phyloP scores from a whole-genome alignment of 2,113 vertebrate species.

The Nesogale talazaci region DNA sequence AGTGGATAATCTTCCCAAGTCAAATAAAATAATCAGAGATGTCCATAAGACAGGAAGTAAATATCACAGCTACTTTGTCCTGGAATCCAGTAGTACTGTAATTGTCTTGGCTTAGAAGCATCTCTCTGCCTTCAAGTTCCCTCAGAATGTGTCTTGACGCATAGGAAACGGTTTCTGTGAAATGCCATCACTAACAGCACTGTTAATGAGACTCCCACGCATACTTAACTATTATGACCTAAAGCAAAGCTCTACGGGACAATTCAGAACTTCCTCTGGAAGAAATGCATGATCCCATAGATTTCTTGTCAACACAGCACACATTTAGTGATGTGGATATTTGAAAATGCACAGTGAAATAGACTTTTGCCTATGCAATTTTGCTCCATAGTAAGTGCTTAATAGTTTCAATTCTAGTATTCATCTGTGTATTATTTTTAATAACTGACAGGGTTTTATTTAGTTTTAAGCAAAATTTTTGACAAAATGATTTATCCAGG shows the following conservation, averaged over 20 bases:
- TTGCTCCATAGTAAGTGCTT: slow-evolving; percentile 38
- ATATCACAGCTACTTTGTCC: slow-evolving; percentile 22
- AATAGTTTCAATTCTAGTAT: slow-evolving; percentile 40
- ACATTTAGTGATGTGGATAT: not conserved
- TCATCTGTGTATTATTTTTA: slow-evolving; percentile 23
- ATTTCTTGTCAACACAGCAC: not conserved
- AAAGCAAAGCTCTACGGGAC: not conserved
- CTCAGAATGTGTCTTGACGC: not conserved
- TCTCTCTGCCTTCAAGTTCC: not conserved
- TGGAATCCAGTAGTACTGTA: not conserved
- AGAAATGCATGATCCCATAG: not conserved
- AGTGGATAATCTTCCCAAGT: slow-evolving; percentile 41
- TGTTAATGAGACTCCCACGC: not conserved
- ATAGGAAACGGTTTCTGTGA: not conserved
- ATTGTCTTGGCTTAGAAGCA: slow-evolving; percentile 11
- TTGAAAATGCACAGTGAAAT: slow-evolving; percentile 52
- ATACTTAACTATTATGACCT: not conserved
- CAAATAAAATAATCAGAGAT: slow-evolving; percentile 52
- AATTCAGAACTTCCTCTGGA: not conserved
- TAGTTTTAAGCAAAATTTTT: slow-evolving; percentile 28
- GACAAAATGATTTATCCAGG: not conserved
- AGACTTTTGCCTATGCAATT: not conserved
- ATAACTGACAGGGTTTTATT: slow-evolving; percentile 43
- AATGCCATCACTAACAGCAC: not conserved
- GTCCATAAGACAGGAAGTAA: not conserved